These are phyloP conservation scores for Apomyelois bistriatella DNA, from an alignment of 2,888 invertebrate species.

Conservation along the genomic window DNA sequence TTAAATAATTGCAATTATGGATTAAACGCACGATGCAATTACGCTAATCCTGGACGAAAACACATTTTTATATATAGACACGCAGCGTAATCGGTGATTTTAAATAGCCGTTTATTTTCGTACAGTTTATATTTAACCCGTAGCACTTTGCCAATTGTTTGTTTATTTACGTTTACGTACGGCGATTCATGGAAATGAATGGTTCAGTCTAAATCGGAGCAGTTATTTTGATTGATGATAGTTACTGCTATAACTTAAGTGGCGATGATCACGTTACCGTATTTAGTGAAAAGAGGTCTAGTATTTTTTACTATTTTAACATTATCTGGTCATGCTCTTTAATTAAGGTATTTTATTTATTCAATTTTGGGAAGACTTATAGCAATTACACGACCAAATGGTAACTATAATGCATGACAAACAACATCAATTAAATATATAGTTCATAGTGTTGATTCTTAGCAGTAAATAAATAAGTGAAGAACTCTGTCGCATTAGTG, in stretches of 20 bases:
- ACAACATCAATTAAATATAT: no score
- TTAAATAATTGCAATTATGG: background rate
- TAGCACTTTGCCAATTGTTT: slow-evolving; percentile 10
- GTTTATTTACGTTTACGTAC: background rate
- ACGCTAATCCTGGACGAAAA: slow-evolving; percentile 1
- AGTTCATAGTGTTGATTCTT: no score
- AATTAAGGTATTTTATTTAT: no score
- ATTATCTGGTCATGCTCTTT: no score
- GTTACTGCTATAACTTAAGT: background rate
- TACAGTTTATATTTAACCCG: slow-evolving; percentile 6
- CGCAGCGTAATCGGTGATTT: slow-evolving; percentile 1
- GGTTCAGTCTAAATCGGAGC: background rate
- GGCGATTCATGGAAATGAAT: background rate
- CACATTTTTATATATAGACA: background rate
- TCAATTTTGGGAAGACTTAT: no score
- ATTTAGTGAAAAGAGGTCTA: no score
- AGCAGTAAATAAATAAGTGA: no score
- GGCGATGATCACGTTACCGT: no score
- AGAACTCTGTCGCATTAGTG: no score
- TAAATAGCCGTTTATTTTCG: slow-evolving; percentile 4
- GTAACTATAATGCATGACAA: no score
- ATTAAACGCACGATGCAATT: slow-evolving; percentile 5
- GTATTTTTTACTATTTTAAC: no score
- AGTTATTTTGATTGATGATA: background rate
- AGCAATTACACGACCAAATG: no score